Evolutionary conservation across 2,113 vertebrate genomes (phyloP).

Genomic region (Mesocricetus auratus): DNA sequence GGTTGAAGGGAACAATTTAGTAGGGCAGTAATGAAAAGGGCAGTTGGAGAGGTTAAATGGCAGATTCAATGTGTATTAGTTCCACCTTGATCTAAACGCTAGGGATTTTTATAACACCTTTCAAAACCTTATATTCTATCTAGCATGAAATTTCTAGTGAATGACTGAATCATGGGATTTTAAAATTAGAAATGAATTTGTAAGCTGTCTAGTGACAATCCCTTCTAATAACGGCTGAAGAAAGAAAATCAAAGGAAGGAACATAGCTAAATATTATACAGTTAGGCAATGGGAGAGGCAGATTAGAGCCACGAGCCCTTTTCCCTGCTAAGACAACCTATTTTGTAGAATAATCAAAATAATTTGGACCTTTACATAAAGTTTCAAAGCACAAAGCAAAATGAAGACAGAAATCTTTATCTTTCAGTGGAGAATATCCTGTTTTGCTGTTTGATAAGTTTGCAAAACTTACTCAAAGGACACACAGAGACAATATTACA

Average conservation of each 20-base stretch:
- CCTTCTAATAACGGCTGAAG: slow-evolving; percentile 7
- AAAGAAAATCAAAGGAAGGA: slow-evolving; percentile 27
- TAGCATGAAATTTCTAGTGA: background rate
- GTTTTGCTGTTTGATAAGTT: slow-evolving; percentile 7
- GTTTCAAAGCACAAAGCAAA: slow-evolving; percentile 30
- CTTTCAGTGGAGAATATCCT: background rate
- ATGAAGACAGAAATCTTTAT: slow-evolving; percentile 3
- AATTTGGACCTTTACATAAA: background rate
- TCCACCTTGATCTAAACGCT: background rate
- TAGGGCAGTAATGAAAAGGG: accelerated
- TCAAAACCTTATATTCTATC: background rate
- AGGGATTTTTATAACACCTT: background rate
- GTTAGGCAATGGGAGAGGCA: background rate
- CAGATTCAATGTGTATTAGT: accelerated
- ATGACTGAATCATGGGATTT: background rate
- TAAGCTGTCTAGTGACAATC: background rate
- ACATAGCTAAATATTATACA: background rate
- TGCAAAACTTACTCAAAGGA: background rate
- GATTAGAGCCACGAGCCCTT: background rate
- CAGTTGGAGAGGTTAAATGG: background rate
- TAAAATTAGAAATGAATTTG: background rate
- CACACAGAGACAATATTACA: background rate
- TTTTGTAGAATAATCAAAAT: slow-evolving; percentile 43
- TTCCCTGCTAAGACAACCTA: background rate
- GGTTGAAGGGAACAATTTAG: background rate